Evolutionary conservation across 2,888 invertebrate genomes (phyloP), one percentile per base, ranked within the genome.

Genomic region (Hydrotaea diabolus): DNA sequence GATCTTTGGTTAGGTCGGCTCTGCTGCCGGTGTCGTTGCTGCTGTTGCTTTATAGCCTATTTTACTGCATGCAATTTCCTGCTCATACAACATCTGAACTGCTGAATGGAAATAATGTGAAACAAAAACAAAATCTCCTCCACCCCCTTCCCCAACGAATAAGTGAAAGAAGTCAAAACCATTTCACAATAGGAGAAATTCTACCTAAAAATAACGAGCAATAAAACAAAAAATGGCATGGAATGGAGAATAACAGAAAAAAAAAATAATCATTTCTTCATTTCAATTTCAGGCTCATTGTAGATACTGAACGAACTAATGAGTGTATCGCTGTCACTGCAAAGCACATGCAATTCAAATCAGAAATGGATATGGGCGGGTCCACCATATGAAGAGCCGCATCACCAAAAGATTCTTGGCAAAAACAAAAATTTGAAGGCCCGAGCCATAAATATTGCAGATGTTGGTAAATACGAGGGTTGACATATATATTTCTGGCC

Each of bases 61-160:
- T 77, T 77, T 71, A 46, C 19, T 71, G 71, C 62, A 78, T 78
- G 78, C 62, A 78, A 78, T 62, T 72, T 75, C 49, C 66, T 36
- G 39, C 66, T 43, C 39, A 39, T 66, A 43, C 36, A 43, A 66
- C 64, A 64, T 23, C 64, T 17, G 31, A 15, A 21, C 23, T 13
- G 21, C 46, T 69, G 43, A 69, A 43, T 69, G 69, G 62, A 69
- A 69, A 69, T 46, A 23, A 46, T 69, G 21, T 23, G 5, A 17
- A 66, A 66, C 66, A 66, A 64, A 31, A 17, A 31, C 31, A n/a
- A 2, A 13, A 62, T 15, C n/a, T n/a, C 31, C 31, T 36, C 62
- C 62, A n/a, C n/a, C n/a, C n/a, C n/a, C n/a, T n/a, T n/a, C n/a
- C n/a, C n/a, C n/a, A n/a, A n/a, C n/a, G n/a, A n/a, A 9, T 15